Percentiles rank a stretch among this genome's conserved stretches.
phyloP scores from a whole-genome alignment of 2,113 vertebrate genomes.

The Poicephalus meyeri region DNA sequence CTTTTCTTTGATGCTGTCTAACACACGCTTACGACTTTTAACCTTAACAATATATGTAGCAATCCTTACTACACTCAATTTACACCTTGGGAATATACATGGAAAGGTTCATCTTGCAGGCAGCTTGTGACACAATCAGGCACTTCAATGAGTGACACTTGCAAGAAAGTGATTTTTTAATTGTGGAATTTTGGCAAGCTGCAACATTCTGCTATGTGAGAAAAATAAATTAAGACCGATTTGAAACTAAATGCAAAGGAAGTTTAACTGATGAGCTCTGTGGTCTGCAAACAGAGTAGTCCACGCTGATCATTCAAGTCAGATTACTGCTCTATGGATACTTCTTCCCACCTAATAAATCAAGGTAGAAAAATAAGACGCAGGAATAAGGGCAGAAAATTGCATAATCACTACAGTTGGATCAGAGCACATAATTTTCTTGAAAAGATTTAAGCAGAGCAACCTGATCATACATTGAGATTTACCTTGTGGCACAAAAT shows the following conservation, averaged over 20 bases:
- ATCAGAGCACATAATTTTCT: neutral
- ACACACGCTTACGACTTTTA: conserved; percentile 41
- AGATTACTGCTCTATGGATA: neutral
- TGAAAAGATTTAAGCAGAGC: neutral
- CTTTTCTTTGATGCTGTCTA: conserved; percentile 39
- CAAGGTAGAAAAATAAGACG: neutral
- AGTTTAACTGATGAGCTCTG: neutral
- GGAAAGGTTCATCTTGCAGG: neutral
- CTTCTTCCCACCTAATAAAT: neutral
- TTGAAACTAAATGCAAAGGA: neutral
- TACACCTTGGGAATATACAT: conserved; percentile 6
- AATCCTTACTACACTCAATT: neutral
- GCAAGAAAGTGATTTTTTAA: neutral
- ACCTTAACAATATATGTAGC: neutral
- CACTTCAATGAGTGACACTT: neutral
- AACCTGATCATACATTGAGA: neutral
- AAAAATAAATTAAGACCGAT: neutral
- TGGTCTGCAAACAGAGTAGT: neutral
- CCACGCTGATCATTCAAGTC: neutral
- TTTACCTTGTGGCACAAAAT: neutral
- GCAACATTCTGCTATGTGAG: neutral
- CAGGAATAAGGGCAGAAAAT: neutral
- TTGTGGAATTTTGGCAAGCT: neutral
- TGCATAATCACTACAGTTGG: neutral
- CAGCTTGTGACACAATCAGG: neutral